A percentile compares a stretch with the other conserved stretches of the same genome.
Conservation (phyloP, 2,113 vertebrate species). For the Cheirogaleus medius region DNA sequence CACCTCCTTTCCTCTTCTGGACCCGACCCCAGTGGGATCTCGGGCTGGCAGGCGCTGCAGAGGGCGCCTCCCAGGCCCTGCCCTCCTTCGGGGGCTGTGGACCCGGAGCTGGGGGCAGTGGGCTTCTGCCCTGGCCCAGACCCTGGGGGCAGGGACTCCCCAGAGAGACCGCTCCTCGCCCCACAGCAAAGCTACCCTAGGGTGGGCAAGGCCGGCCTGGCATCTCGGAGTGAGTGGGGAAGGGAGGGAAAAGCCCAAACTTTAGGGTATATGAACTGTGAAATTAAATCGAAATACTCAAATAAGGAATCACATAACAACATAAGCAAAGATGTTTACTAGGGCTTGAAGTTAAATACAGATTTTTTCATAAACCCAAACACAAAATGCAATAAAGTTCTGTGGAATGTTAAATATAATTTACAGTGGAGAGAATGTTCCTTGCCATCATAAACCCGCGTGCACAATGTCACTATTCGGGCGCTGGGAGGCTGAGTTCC, state of each 20-base stretch:
- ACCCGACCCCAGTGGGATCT: background rate
- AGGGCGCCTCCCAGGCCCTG: accelerated
- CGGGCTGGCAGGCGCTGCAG: too few relatives aligned
- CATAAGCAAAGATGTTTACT: slow-evolving; percentile 89
- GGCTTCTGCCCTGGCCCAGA: background rate
- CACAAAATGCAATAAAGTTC: slow-evolving; percentile 85
- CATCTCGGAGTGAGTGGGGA: slow-evolving; percentile 62
- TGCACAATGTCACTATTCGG: background rate
- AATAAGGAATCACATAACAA: slow-evolving; percentile 87
- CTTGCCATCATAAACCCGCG: slow-evolving; percentile 60
- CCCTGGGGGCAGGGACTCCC: accelerated
- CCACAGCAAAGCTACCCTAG: background rate
- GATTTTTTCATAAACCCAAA: slow-evolving; percentile 87
- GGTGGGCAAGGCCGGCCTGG: background rate
- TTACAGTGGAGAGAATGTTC: slow-evolving; percentile 79
- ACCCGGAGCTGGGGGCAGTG: background rate
- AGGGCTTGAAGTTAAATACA: slow-evolving; percentile 91
- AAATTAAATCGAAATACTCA: slow-evolving; percentile 90
- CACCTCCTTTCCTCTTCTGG: background rate
- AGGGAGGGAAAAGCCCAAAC: slow-evolving; percentile 81
- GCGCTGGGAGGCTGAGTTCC: background rate
- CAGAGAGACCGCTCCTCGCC: background rate
- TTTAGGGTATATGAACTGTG: slow-evolving; percentile 90
- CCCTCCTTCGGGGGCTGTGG: accelerated
- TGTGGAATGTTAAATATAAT: slow-evolving; percentile 88